phyloP scores from a whole-genome alignment of 2,797 vertebrate genomes.

The Mareca penelope region DNA sequence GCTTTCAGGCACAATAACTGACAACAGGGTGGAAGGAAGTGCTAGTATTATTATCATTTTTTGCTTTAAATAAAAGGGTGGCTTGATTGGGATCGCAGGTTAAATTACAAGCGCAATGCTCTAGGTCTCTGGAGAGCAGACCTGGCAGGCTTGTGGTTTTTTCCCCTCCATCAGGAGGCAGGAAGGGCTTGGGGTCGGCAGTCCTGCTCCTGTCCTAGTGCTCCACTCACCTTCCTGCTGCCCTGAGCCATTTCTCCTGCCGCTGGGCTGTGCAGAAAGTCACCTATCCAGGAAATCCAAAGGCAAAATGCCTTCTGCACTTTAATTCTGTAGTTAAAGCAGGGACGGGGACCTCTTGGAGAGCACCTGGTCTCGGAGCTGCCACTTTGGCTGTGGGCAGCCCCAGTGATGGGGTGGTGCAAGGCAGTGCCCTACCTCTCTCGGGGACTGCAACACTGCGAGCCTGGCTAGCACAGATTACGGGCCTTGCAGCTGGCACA shows the following conservation, averaged over 20 bases:
- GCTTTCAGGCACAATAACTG: background rate
- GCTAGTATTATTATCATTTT: background rate
- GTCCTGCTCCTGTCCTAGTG: background rate
- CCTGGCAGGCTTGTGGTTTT: background rate
- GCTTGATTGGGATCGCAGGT: background rate
- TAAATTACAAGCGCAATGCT: background rate
- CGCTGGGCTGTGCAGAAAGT: background rate
- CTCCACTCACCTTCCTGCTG: background rate
- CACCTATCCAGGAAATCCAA: background rate
- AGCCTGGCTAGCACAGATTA: background rate
- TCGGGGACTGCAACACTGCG: accelerated
- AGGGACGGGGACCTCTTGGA: background rate
- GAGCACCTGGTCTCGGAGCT: background rate
- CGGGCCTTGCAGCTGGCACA: background rate
- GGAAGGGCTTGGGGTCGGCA: background rate
- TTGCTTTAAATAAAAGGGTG: background rate
- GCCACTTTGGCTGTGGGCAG: too few species aligned
- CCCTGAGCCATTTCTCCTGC: background rate
- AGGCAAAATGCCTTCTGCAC: background rate
- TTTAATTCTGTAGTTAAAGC: background rate
- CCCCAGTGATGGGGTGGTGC: background rate
- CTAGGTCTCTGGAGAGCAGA: background rate
- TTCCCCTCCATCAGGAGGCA: background rate
- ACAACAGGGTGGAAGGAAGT: background rate
- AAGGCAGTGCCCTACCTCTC: background rate